Evolutionary conservation across 35 echinoderm and acorn worm species (phyloP), one percentile per base, ranked within the genome.

Genomic region (Ophioderma brevispina): DNA sequence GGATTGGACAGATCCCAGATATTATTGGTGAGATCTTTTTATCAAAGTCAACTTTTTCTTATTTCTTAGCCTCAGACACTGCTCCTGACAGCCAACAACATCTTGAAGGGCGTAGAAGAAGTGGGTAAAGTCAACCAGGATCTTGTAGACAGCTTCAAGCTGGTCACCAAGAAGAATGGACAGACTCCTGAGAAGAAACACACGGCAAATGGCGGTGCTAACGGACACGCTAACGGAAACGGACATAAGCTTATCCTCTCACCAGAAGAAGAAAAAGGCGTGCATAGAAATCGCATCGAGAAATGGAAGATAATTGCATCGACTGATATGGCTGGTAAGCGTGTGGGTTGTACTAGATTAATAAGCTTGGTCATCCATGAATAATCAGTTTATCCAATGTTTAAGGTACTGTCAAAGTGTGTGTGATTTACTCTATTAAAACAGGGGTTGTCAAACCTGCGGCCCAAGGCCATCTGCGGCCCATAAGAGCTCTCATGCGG

Each of bases 291-390:
- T 70, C 75, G 75, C 18, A 86, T 83, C 25, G 35, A 94, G 0
- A 91, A 92, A 28, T 98, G 96, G 96, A 98, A 98, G 84, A 80
- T 98, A 1, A 92, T 98, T 38, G 90, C 89, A n/a, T 88, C 93
- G 2, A 92, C 96, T 10, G 94, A 92, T 25, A 98, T 94, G 92
- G 89, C 85, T 87, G 96, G 96, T 98, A 77, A 52, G 92, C 33
- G 25, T 13, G 19, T 56, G 46, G 21, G n/a, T n/a, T n/a, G n/a
- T n/a, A n/a, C n/a, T n/a, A n/a, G n/a, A n/a, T n/a, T n/a, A n/a
- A n/a, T n/a, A n/a, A n/a, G n/a, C n/a, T n/a, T n/a, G n/a, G n/a
- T n/a, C n/a, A n/a, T n/a, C n/a, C n/a, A n/a, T n/a, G n/a, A n/a
- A n/a, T n/a, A n/a, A n/a, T n/a, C n/a, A n/a, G n/a, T n/a, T n/a